phyloP scores from a whole-genome alignment of 2,113 vertebrate genomes.

The Condylura cristata region DNA sequence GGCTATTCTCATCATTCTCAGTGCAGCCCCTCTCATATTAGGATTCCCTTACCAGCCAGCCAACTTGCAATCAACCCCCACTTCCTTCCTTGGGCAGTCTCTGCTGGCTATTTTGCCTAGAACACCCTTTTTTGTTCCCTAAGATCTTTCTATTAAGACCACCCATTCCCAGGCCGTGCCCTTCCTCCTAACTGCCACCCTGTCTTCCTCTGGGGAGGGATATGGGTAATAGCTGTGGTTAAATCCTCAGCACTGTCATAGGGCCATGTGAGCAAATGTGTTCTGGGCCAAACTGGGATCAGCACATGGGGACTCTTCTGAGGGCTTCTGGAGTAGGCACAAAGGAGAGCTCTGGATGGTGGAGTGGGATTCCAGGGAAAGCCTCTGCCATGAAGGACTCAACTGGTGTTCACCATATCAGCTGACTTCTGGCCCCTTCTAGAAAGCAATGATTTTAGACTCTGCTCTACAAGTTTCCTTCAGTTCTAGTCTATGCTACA shows the following conservation, averaged over 20 bases:
- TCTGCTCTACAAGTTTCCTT: neutral
- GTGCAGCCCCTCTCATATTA: neutral
- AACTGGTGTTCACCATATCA: neutral
- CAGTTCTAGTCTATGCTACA: neutral
- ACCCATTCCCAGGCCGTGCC: neutral
- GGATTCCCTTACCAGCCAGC: neutral
- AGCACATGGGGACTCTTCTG: neutral
- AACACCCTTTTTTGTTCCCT: neutral
- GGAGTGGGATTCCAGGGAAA: neutral
- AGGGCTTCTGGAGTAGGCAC: neutral
- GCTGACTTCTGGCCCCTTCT: neutral
- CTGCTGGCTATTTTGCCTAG: neutral
- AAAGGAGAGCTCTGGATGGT: neutral
- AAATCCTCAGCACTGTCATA: neutral
- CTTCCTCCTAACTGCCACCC: neutral
- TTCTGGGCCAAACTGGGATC: neutral
- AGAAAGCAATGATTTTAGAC: neutral
- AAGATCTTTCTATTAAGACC: neutral
- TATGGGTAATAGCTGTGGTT: neutral
- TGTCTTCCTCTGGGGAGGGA: neutral
- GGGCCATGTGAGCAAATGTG: neutral
- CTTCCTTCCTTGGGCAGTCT: neutral
- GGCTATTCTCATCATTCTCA: neutral
- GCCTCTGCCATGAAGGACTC: neutral
- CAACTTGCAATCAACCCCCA: neutral